Evolutionary conservation across 2,888 invertebrate genomes (phyloP).

Genomic region (Barypeithes pellucidus): DNA sequence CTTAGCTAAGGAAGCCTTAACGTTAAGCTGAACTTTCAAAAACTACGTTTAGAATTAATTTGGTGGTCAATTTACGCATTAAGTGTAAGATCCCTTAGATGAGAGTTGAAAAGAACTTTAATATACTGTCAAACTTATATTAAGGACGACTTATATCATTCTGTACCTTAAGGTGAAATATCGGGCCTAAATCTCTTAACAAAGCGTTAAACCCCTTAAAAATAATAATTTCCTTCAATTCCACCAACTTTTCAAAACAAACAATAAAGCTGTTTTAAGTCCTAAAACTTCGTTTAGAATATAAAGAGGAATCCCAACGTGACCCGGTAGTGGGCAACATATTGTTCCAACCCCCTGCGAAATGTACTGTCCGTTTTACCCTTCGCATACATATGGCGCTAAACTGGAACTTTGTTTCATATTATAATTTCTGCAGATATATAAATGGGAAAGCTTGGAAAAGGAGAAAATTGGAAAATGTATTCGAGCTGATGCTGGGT

Average conservation of each 20-base stretch:
- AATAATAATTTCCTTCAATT: neutral
- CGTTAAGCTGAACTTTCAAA: too few relatives aligned
- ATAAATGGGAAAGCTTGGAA: too few relatives aligned
- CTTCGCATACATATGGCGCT: conserved; percentile 43
- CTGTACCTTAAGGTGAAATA: too few relatives aligned
- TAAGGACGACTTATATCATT: too few relatives aligned
- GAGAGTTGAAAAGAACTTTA: too few relatives aligned
- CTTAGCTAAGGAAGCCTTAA: too few relatives aligned
- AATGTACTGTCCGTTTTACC: conserved; percentile 43
- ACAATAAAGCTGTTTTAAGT: conserved; percentile 8
- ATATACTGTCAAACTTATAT: too few relatives aligned
- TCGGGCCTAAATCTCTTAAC: neutral
- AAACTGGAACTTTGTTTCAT: conserved; percentile 28
- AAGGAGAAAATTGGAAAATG: too few relatives aligned
- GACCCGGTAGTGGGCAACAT: conserved; percentile 64
- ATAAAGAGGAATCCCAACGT: conserved; percentile 41
- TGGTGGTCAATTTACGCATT: too few relatives aligned
- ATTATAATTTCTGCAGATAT: conserved; percentile 33
- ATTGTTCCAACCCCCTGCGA: conserved; percentile 67
- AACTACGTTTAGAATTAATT: too few relatives aligned
- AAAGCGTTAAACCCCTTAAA: neutral
- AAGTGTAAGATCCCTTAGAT: too few relatives aligned
- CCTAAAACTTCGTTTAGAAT: conserved; percentile 8
- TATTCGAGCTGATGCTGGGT: too few relatives aligned
- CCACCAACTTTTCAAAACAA: neutral